Percentiles rank a stretch among this genome's conserved stretches.
Evolutionary conservation across 2,888 invertebrate species (phyloP).

Genomic region (Euspilapteryx auroguttella): DNA sequence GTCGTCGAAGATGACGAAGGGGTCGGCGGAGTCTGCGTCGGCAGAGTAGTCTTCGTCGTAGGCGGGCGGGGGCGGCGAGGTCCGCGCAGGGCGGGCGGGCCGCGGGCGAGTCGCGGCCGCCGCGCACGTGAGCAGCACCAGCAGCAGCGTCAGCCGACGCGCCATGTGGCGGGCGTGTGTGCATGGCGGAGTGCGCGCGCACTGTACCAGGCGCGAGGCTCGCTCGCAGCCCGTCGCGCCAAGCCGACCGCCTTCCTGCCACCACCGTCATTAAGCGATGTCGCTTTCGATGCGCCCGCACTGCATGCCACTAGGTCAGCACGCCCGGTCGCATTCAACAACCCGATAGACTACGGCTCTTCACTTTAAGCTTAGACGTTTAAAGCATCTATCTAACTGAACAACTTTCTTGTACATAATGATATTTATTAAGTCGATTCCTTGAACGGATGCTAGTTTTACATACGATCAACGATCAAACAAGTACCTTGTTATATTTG

Average conservation of each 20-base stretch:
- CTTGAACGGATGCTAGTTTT: too few species aligned
- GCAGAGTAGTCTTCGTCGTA: constrained; percentile 14
- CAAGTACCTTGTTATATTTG: too few species aligned
- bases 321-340: constrained; percentile 13
- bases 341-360: too few species aligned
- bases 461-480: too few species aligned
- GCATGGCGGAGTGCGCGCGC: constrained; percentile 58
- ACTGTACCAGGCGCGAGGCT: constrained; percentile 28
- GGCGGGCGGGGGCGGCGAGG: too few species aligned
- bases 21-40: constrained; percentile 31
- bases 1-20: constrained; percentile 36
- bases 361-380: too few species aligned
- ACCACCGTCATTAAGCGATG: constrained; percentile 31
- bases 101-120: constrained; percentile 18
- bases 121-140: constrained; percentile 41
- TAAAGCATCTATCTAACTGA: too few species aligned
- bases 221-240: constrained; percentile 15
- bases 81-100: constrained; percentile 19
- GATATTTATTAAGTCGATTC: too few species aligned
- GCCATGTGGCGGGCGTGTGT: constrained; percentile 52
- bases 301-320: constrained; percentile 33
- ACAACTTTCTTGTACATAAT: too few species aligned
- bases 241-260: constrained; percentile 30
- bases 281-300: constrained; percentile 40
- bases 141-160: constrained; percentile 57